Evolutionary conservation across 2,797 vertebrate species (phyloP), one percentile per base, ranked within the genome.

Genomic region (Remorina albescens): DNA sequence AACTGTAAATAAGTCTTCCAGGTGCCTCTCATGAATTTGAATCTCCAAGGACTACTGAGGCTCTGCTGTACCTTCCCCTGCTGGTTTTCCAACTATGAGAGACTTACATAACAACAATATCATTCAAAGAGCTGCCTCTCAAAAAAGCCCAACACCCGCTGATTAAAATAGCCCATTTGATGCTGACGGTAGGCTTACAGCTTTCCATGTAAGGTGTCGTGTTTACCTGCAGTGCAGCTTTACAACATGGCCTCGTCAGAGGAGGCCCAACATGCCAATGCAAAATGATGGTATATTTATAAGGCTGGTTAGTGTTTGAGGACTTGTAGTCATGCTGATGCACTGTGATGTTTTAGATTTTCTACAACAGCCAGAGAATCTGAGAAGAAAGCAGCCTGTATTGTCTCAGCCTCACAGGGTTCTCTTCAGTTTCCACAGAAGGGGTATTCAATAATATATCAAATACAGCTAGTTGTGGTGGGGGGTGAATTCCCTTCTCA

Each of bases 61-160:
- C 44, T 30, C 55, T 8, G 15, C 60, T 62, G 55, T n/a, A 25
- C 56, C 32, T 34, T 59, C 54, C 39, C 34, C 58, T 72, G 67
- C 64, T 26, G 28, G n/a, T 56, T 54, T 69, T 76, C 55, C 56
- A 59, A 73, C 30, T 54, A 41, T 32, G 58, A 77, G 58, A 68
- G 71, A 81, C 72, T 85, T 77, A n/a, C 55, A 39, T 83, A 82
- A 86, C 65, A 54, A 50, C 58, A 59, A 26, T 61, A 66, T 49
- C 39, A 59, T 71, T 68, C 65, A 64, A 70, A 79, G 36, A 78
- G 61, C 56, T 41, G n/a, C 53, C 30, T 58, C 73, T 74, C 34
- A 46, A 62, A 79, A 32, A 64, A 70, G 49, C 42, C 36, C 9
- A 44, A 54, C 64, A 59, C 49, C 51, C 26, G 34, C 51, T 67